Conservation (phyloP, 2,888 invertebrate genomes). For the Mallateleia sp. region DNA sequence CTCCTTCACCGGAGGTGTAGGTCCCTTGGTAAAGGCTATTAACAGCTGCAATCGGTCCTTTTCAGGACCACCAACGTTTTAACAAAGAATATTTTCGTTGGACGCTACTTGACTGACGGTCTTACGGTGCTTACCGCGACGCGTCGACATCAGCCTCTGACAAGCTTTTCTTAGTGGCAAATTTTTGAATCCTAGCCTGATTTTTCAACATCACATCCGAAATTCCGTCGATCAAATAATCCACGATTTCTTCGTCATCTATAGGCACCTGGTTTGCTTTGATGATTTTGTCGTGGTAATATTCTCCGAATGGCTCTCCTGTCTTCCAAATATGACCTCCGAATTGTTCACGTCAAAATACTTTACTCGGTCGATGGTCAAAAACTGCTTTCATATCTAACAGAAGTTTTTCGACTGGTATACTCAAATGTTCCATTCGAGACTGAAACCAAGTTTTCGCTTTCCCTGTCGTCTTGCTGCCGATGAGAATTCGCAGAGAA, state of each 20-base stretch:
- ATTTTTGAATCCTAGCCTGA: constrained; percentile 63
- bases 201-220: constrained; percentile 57
- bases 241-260: constrained; percentile 58
- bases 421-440: constrained; percentile 48
- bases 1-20: too few species aligned
- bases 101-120: too few species aligned
- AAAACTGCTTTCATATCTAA: constrained; percentile 52
- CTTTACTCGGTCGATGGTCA: constrained; percentile 49
- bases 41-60: too few species aligned
- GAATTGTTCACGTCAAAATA: constrained; percentile 47
- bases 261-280: constrained; percentile 66
- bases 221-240: constrained; percentile 74
- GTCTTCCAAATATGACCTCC: constrained; percentile 48
- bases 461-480: constrained; percentile 55
- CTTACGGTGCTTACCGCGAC: too few species aligned
- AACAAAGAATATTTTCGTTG: too few species aligned
- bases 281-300: constrained; percentile 72
- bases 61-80: too few species aligned
- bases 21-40: too few species aligned
- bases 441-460: constrained; percentile 69
- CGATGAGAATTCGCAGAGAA: constrained; percentile 37
- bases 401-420: constrained; percentile 56
- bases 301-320: constrained; percentile 68
- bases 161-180: too few species aligned
- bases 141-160: too few species aligned